Evolutionary conservation across 2,888 invertebrate species (phyloP).

Genomic region (Sepioteuthis lessoniana): DNA sequence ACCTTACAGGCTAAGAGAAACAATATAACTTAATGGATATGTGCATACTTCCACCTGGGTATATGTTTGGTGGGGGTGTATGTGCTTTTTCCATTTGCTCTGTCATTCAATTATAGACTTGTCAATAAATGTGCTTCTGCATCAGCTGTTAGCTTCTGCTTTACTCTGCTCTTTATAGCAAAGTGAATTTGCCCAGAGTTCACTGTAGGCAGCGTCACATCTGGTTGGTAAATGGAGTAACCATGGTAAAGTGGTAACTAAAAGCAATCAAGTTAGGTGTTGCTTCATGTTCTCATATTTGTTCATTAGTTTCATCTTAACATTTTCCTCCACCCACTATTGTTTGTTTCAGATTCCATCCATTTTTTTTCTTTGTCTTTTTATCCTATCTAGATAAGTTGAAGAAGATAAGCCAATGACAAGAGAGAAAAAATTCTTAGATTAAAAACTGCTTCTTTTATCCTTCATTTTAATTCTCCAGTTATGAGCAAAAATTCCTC

Average conservation of each 20-base stretch:
- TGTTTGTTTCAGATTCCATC: background rate
- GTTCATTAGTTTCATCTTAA: background rate
- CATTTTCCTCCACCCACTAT: background rate
- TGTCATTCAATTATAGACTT: background rate
- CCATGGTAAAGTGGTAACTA: slow-evolving; percentile 6
- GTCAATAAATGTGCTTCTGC: background rate
- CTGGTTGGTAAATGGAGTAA: background rate
- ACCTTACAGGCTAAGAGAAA: background rate
- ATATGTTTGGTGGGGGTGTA: background rate
- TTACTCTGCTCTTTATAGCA: background rate
- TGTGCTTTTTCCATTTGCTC: background rate
- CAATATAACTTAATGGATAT: background rate
- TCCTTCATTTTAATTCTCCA: no score
- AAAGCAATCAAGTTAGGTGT: background rate
- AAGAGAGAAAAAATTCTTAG: no score
- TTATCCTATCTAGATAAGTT: no score
- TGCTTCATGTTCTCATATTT: background rate
- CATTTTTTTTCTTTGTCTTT: no score
- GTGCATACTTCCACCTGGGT: background rate
- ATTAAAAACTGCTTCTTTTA: no score
- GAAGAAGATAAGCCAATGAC: no score
- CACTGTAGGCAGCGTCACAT: background rate
- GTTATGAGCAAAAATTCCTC: no score
- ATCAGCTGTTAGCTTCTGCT: background rate
- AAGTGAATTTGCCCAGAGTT: background rate